Base-by-base conservation (phyloP, 2,888 invertebrate species). In the Megalurothrips usitatus region DNA sequence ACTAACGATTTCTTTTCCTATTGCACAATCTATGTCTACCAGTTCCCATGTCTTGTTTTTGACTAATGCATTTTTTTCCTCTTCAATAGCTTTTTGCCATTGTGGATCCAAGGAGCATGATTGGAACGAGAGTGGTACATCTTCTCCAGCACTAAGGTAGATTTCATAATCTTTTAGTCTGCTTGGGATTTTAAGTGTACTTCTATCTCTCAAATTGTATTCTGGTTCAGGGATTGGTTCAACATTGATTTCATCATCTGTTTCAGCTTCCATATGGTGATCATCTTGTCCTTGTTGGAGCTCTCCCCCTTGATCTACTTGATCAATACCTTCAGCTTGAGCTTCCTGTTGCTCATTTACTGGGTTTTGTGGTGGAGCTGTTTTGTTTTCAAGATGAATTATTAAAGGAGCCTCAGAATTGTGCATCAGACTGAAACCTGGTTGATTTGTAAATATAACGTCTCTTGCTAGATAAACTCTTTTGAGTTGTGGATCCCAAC, bases 41-140 rank as follows among this genome's bases (percentile, higher is more conserved):
- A 82, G 43, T 48, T 82, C 82, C 85, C 85, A 85, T 0, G 84
- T 84, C 3, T 83, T 11, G 79, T 84, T 84, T 47, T 83, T 80
- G 3, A 11, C 58, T 9, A 84, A 79, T 0, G 84, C 83, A 17
- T 83, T 47, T 19, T 84, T 83, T 82, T 85, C 84, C 23, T 83
- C 83, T 4, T 84, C 82, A 79, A 85, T 84, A 10, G 83, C 83
- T 81, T 63, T 58, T 19, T 80, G 79, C 83, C 83, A 84, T 23
- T 83, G 23, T 14, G 81, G 48, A 28, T 43, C 78, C 14, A 82
- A 79, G 12, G 52, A 12, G 26, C 81, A n/a, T 82, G 82, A 83
- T 52, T 58, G 12, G 68, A 81, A 83, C 11, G 80, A 68, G 26
- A 82, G 63, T 63, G 63, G 63, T 8, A 63, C 1, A 63, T 63